Evolutionary conservation across 1,140 invertebrate genomes (phyloP), one percentile per base, ranked within the genome.

Genomic region (Listronotus oregonensis): DNA sequence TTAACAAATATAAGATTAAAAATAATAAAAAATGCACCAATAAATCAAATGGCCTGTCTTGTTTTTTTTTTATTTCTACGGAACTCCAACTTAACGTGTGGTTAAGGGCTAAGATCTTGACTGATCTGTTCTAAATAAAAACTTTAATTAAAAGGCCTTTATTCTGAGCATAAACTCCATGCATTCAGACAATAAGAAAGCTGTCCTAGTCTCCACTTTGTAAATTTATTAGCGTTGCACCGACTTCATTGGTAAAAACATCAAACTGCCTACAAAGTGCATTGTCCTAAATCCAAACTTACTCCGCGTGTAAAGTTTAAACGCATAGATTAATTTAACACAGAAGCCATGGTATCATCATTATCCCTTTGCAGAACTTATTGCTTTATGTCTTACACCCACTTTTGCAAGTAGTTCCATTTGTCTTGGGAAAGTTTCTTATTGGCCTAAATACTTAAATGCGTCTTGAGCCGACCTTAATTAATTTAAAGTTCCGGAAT

Each of bases 251-350:
- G 15, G 21, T 18, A 55, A 59, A 59, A 59, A 59, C 43, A 34
- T 12, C 10, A 12, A 47, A 31, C 37, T 51, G 40, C 18, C 42
- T 43, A 27, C 21, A 12, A 51, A 63, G n/a, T 63, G 60, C 60
- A 63, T 54, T 54, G 60, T 63, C 60, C 51, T 39, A 54, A 63
- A 63, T 63, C 40, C 50, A 39, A 31, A 54, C 37, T 32, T 44
- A 52, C n/a, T 12, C 52, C 27, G 39, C 50, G 18, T 12, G 34
- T 55, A 27, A 54, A 63, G 52, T 64, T 54, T 40, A 57, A 64
- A 64, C 43, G 56, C 62, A 64, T 64, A 57, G 55, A 64, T 64
- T 64, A 64, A 64, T 57, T 64, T 64, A 57, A 44, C 52, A 64
- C 32, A 58, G 47, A 58, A 37, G 43, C 62, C 18, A 49, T 39